Evolutionary conservation across 2,888 invertebrate species (phyloP).

Genomic region (Aproaerema taeniolella): DNA sequence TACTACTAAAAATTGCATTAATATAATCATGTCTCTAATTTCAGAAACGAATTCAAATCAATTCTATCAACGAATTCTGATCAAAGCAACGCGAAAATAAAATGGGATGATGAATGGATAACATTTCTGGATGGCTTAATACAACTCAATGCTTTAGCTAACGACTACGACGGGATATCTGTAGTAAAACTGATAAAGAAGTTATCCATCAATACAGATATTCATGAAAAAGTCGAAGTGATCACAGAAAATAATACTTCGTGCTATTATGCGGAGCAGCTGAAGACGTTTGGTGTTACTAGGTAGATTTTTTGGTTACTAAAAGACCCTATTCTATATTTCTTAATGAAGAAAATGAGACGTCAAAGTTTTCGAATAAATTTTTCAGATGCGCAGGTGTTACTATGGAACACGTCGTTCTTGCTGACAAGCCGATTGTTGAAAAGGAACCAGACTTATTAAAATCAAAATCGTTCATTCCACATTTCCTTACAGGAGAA

Average conservation of each 20-base stretch:
- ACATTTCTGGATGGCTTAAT: background rate
- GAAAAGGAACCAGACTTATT: conserved; percentile 24
- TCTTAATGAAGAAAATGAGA: too few relatives aligned
- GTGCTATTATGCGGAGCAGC: background rate
- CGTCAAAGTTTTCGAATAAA: background rate
- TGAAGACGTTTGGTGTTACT: background rate
- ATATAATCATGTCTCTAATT: background rate
- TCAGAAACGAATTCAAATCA: background rate
- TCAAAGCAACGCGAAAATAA: background rate
- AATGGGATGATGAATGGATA: background rate
- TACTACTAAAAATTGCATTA: background rate
- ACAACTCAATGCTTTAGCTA: background rate
- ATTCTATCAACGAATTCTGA: background rate
- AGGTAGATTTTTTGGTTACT: conserved; percentile 3
- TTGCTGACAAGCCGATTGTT: conserved; percentile 24
- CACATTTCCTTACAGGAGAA: conserved; percentile 28
- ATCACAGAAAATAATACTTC: background rate
- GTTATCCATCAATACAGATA: background rate
- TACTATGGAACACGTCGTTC: conserved; percentile 28
- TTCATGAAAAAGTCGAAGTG: background rate
- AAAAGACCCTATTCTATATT: too few relatives aligned
- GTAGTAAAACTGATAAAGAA: background rate
- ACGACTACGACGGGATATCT: background rate
- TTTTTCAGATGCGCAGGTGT: conserved; percentile 34
- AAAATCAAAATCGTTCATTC: conserved; percentile 27